Evolutionary conservation across 2,113 vertebrate genomes (phyloP).

Genomic region (Sisor rabdophorus): DNA sequence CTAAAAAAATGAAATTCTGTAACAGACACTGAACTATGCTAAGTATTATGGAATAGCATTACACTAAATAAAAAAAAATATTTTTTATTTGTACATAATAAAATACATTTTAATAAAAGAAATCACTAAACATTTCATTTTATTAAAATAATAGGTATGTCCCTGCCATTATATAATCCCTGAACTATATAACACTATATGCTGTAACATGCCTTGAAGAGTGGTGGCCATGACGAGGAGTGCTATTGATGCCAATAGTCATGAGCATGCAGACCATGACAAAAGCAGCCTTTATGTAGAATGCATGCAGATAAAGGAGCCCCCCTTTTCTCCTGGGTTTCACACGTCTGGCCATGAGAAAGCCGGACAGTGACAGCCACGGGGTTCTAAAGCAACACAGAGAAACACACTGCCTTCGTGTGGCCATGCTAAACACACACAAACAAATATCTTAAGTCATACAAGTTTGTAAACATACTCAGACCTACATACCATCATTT

Average conservation of each 20-base stretch:
- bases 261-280: constrained; percentile 70
- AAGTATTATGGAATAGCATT: neutral
- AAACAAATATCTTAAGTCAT: constrained; percentile 28
- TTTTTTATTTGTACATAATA: too few relatives aligned
- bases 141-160: neutral
- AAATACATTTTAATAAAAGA: too few relatives aligned
- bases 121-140: too few relatives aligned
- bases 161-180: neutral
- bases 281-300: constrained; percentile 73
- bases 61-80: neutral
- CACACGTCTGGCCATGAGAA: constrained; percentile 65
- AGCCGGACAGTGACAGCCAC: constrained; percentile 62
- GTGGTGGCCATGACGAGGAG: constrained; percentile 22
- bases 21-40: neutral
- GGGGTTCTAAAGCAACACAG: constrained; percentile 58
- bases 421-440: constrained; percentile 31
- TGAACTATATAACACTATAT: constrained; percentile 14
- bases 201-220: constrained; percentile 41
- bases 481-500: neutral
- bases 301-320: constrained; percentile 73
- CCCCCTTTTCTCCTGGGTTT: constrained; percentile 71
- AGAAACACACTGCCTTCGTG: constrained; percentile 38
- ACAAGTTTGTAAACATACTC: constrained; percentile 31
- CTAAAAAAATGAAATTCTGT: neutral
- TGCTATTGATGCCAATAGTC: constrained; percentile 72